Evolutionary conservation across 2,888 invertebrate species (phyloP), one percentile per base, ranked within the genome.

Genomic region (Syrista parreyssii): DNA sequence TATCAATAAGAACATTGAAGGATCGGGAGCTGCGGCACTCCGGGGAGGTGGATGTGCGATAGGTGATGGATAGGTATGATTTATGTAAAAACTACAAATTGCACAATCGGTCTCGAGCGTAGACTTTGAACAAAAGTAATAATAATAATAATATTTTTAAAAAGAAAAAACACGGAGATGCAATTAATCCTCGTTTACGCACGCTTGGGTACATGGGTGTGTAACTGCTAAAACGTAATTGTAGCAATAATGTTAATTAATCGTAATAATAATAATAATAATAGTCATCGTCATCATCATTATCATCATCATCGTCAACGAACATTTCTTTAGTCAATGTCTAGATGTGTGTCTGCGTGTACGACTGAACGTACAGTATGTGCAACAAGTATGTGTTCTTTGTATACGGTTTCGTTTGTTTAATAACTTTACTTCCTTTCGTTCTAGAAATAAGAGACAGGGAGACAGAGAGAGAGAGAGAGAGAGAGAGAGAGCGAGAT

Each of bases 51-150:
- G 23, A 23, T 9, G 23, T 4, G 23, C 2, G 4, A 15, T 40
- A 6, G 40, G 15, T 40, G 55, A 55, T 55, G 55, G 23, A 55
- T 23, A 55, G 23, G 55, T 33, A 33, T 32, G 71, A 31, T 12
- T 71, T n/a, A 71, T 35, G 75, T 75, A 73, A 75, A 73, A 75
- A 79, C 86, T 88, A 88, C 82, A 82, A 85, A 88, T 87, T 88
- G 86, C 87, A 88, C 87, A 87, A 86, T 87, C 86, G 86, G 86
- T 88, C 86, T 87, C 85, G 83, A 87, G 84, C 83, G 84, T 85
- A 81, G 82, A 85, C 84, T 87, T 82, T 71, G 32, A 71, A 55
- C 55, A 55, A 55, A 32, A 71, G 11, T 31, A 71, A 71, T 71
- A 71, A 71, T 31, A 69, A 36, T 36, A 36, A 36, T 36, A 36